These are phyloP conservation scores for Coilia nasus DNA, from an alignment of 2,797 vertebrate genomes.

Conservation along the genomic window DNA sequence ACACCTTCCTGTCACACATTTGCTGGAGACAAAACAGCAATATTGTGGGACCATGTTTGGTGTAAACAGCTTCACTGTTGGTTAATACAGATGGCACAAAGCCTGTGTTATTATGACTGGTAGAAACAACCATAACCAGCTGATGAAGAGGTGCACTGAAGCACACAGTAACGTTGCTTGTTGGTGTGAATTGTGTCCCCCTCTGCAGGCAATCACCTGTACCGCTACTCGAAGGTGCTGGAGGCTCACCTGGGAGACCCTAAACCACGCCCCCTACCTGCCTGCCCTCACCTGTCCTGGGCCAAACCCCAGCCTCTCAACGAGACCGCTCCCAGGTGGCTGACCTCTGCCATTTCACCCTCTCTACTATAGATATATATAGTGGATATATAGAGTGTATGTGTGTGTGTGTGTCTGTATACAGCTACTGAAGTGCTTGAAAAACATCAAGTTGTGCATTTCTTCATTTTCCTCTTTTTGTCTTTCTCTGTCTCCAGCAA, in stretches of 20 bases:
- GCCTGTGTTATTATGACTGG: not conserved
- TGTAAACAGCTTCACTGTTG: not conserved
- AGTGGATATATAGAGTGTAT: no score
- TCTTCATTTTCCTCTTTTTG: not conserved
- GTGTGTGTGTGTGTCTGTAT: no score
- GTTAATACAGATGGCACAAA: not conserved
- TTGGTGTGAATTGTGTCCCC: not conserved
- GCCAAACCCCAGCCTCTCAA: slow-evolving; percentile 97
- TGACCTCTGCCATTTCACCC: slow-evolving; percentile 5
- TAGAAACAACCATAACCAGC: not conserved
- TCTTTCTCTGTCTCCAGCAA: slow-evolving; percentile 75
- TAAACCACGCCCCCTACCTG: slow-evolving; percentile 91
- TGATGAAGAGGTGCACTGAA: not conserved
- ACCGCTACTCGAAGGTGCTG: slow-evolving; percentile 96
- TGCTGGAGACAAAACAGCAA: not conserved
- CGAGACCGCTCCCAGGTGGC: slow-evolving; percentile 94
- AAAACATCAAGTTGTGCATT: not conserved
- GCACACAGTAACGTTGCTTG: not conserved
- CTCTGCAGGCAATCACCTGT: slow-evolving; percentile 91
- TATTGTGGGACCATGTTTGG: not conserved
- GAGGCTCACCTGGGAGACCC: slow-evolving; percentile 93
- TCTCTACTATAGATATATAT: not conserved
- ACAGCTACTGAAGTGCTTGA: no score
- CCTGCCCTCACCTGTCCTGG: slow-evolving; percentile 97
- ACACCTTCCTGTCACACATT: not conserved